Evolutionary conservation across 1,140 invertebrate species (phyloP), one percentile per base, ranked within the genome.

Genomic region (Hycleus cichorii): DNA sequence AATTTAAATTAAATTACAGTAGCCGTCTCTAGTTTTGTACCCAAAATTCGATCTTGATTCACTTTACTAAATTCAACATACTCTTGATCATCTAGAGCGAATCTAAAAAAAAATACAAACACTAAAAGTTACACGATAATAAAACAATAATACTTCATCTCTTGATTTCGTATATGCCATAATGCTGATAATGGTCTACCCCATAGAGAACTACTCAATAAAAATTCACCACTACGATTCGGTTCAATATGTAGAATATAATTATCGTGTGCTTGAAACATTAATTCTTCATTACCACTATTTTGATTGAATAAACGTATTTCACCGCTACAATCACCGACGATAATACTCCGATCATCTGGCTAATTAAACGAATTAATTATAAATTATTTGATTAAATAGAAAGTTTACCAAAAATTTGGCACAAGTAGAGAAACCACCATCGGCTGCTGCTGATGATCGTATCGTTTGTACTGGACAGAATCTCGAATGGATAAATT

Each of bases 11-110:
- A 27, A 75, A 76, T 76, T 74, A 87, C 84, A 58, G 80, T 81
- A 50, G 88, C 85, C 47, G 80, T 82, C 76, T 90, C 88, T 25
- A 79, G 82, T 73, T 88, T 87, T 0, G 90, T 93, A 57, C 88
- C 89, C 60, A 97, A 84, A 55, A 95, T 84, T 69, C 86, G 83
- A 64, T 96, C 91, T 73, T 95, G 89, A 0, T 78, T 76, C 46
- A 86, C 72, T 74, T 97, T 95, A 66, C 90, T 90, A 75, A 98
- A 97, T 72, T 97, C 93, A 4, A 93, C 87, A 71, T 93, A 89
- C 64, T 91, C 86, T 62, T 96, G 93, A 45, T 91, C 86, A 64
- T 89, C 81, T 60, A 94, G 84, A 26, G 83, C 73, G 61, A 84
- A 79, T 60, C 83, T 77, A 62, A 71, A 74, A 44, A 39, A 53